Evolutionary conservation across 2,113 vertebrate species (phyloP).

Genomic region (Thunnus maccoyii): DNA sequence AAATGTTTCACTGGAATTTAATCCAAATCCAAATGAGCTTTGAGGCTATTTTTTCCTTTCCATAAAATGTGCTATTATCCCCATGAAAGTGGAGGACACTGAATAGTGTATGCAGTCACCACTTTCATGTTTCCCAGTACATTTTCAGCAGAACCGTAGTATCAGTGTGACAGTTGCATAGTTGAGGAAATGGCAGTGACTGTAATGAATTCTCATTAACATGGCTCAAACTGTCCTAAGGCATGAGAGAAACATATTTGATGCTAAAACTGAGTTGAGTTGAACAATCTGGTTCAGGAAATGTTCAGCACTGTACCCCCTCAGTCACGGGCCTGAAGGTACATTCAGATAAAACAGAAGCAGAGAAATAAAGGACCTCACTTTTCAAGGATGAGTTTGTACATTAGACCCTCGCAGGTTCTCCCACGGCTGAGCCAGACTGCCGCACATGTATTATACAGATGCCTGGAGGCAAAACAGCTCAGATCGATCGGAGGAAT

Average conservation of each 20-base stretch:
- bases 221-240: background rate
- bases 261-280: slow-evolving; percentile 34
- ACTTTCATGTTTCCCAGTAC: slow-evolving; percentile 59
- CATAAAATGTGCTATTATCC: slow-evolving; percentile 70
- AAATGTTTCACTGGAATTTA: slow-evolving; percentile 75
- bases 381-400: slow-evolving; percentile 38
- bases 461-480: slow-evolving; percentile 58
- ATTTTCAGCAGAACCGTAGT: slow-evolving; percentile 38
- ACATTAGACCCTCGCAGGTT: slow-evolving; percentile 21
- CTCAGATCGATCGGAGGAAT: slow-evolving; percentile 65
- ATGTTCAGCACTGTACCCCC: slow-evolving; percentile 1
- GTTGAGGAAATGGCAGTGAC: slow-evolving; percentile 35
- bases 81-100: slow-evolving; percentile 54
- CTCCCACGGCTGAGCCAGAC: slow-evolving; percentile 52
- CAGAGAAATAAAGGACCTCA: slow-evolving; percentile 23
- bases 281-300: slow-evolving; percentile 28
- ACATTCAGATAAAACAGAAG: slow-evolving; percentile 9
- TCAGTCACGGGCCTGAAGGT: slow-evolving; percentile 18
- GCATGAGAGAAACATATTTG: slow-evolving; percentile 17
- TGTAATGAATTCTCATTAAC: slow-evolving; percentile 51
- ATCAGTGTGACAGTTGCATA: slow-evolving; percentile 58
- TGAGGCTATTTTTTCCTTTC: slow-evolving; percentile 62
- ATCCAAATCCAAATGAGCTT: slow-evolving; percentile 76
- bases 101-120: slow-evolving; percentile 37
- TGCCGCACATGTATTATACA: slow-evolving; percentile 53